Base-by-base conservation (phyloP, 2,113 vertebrate species). In the Pseudorhombus dupliciocellatus region DNA sequence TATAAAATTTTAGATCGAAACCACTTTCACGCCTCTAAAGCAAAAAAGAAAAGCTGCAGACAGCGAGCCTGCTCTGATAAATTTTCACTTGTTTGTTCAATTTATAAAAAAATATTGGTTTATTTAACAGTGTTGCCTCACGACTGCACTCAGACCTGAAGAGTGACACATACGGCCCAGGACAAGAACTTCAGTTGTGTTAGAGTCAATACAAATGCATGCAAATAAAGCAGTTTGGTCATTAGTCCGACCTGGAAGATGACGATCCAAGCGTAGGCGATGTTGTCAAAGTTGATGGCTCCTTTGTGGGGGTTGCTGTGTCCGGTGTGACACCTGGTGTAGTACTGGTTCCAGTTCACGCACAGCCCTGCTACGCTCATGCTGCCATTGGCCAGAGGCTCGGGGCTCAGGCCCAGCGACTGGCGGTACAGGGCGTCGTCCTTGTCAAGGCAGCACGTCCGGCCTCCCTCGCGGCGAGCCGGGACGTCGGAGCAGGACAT, bases 261-360 rank as follows among this genome's bases (percentile, higher is more conserved):
- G 65, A 99, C 98, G 2, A 99, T 99, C 98, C 98, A 99, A 60
- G 98, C 98, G 0, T 98, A 99, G 24, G 96, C 98, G 0, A 99
- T 99, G 88, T 99, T 99, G 93, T 99, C 98, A 1, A 99, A 99
- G 91, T 98, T 99, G 92, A 99, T 99, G 83, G 98, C 96, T 0
- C 96, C 98, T 84, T 99, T 99, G 92, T 98, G 97, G 0, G 98
- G 98, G 86, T 99, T 99, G 74, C 92, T 93, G 0, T 94, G 92
- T 48, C 97, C 97, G 0, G 98, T 97, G 22, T 94, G 94, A 79
- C 98, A 99, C 70, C 95, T 94, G 0, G 96, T 99, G 90, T 98
- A 99, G 64, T 99, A 99, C 66, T 93, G 95, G 89, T 98, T 98
- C 98, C 98, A 99, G 92, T 99, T 98, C 73, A 99, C 95, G 0